Base-by-base conservation (phyloP, 1,140 invertebrate genomes). In the Leptestheria dahalacensis region DNA sequence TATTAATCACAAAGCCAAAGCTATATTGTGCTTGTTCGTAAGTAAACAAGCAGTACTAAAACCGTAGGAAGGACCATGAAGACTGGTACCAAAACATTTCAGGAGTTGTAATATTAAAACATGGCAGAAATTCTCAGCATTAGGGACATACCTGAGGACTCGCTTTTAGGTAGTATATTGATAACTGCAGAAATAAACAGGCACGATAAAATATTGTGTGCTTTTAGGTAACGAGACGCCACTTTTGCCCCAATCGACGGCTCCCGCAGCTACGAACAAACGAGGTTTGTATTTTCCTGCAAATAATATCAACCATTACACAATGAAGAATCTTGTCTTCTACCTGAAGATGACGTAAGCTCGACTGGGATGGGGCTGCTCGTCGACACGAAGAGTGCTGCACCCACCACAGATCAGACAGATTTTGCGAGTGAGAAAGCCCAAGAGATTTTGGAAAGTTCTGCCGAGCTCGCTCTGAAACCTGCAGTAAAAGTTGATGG, bases 81-180 rank as follows among this genome's bases (percentile, higher is more conserved):
- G 50, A 25, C 25, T 52, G 24, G n/a, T 23, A 15, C 15, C 4
- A n/a, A 52, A 23, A 26, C 1, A 10, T 52, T 52, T 21, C 24
- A 25, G 15, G 0, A 11, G n/a, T 23, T 26, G 12, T 52, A 26
- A 52, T 52, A 47, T n/a, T n/a, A n/a, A 20, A 59, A 24, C 29
- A 60, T 60, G 58, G 58, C 58, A 21, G 58, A 60, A 60, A 60
- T 60, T 41, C n/a, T 60, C 20, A 60, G 58, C 21, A 60, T 60
- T 29, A 48, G 51, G 23, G 58, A 60, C 25, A 18, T 60, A 23
- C 28, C 58, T 12, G 58, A 60, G 33, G 58, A 60, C 25, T 50
- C 15, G n/a, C 48, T 28, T n/a, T 12, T 52, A 33, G 41, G 58
- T 60, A 50, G 18, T 48, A 25, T 21, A 21, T 48, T 46, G 21